phyloP scores from a whole-genome alignment of 2,888 invertebrate species.

The Eristalinus aeneus region DNA sequence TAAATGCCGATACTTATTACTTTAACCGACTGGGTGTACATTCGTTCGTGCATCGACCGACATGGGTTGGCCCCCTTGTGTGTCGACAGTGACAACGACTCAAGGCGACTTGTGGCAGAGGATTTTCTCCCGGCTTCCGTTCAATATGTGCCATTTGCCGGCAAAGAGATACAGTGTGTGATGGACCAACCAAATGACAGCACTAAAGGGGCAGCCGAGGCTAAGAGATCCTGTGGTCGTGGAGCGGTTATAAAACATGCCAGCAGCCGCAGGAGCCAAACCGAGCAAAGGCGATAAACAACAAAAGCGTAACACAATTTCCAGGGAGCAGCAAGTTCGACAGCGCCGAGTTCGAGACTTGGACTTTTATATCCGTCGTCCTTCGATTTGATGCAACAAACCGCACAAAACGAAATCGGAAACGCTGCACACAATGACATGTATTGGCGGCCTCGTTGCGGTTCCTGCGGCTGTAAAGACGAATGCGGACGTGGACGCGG shows the following conservation, averaged over 20 bases:
- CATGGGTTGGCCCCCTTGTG: background rate
- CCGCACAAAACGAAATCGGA: conserved; percentile 38
- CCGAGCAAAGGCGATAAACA: background rate
- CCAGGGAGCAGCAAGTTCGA: background rate
- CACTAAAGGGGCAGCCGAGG: conserved; percentile 35
- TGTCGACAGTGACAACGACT: conserved; percentile 52
- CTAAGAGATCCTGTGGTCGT: conserved; percentile 22
- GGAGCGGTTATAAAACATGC: conserved; percentile 31
- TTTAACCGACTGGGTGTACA: conserved; percentile 16
- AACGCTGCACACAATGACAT: conserved; percentile 51
- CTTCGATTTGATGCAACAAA: conserved; percentile 16
- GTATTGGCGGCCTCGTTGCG: conserved; percentile 53
- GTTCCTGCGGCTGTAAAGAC: conserved; percentile 14
- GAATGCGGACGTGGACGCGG: no score
- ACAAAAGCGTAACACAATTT: background rate
- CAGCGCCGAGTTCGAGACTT: background rate
- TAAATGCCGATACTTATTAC: conserved; percentile 50
- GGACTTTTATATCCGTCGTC: conserved; percentile 13
- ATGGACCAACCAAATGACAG: conserved; percentile 48
- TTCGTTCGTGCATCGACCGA: background rate
- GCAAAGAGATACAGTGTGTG: conserved; percentile 30
- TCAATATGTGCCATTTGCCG: conserved; percentile 41
- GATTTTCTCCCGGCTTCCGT: conserved; percentile 2
- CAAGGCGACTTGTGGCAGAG: conserved; percentile 44
- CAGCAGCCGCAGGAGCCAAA: conserved; percentile 17